A percentile compares a stretch with the other conserved stretches of the same genome.
phyloP scores from a whole-genome alignment of 2,797 vertebrate genomes.

The Hozukius guyotensis region DNA sequence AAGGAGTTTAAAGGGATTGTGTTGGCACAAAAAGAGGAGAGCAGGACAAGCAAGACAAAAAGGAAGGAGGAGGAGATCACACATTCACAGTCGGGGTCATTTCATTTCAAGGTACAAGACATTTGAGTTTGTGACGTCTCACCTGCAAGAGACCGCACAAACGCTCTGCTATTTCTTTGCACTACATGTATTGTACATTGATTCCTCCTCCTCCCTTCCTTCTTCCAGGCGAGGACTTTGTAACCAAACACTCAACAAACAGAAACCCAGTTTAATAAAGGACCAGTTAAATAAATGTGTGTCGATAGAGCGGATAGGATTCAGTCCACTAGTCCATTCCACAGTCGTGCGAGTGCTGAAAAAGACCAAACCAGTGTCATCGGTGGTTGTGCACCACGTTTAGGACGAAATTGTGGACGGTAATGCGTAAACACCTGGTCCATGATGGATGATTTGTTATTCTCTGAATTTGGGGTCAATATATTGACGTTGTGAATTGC shows the following conservation, averaged over 20 bases:
- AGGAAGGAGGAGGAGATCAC: conserved; percentile 18
- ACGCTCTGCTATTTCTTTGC: conserved; percentile 44
- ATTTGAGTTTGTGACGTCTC: conserved; percentile 45
- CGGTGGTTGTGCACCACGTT: background rate
- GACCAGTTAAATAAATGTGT: conserved; percentile 6
- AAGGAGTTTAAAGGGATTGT: conserved; percentile 73
- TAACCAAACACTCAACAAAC: conserved; percentile 41
- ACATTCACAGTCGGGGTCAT: conserved; percentile 13
- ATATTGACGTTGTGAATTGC: background rate
- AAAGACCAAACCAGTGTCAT: background rate
- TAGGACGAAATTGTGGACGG: background rate
- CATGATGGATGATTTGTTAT: background rate
- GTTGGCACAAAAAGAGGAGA: conserved; percentile 17
- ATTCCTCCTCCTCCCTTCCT: conserved; percentile 20
- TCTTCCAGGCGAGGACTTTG: conserved; percentile 46
- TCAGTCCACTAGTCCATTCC: background rate
- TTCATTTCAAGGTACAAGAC: conserved; percentile 51
- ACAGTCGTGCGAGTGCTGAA: background rate
- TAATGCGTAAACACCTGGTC: background rate
- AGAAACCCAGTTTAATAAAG: conserved; percentile 5
- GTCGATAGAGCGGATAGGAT: background rate
- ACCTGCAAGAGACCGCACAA: conserved; percentile 38
- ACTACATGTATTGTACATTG: conserved; percentile 42
- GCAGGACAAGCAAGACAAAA: background rate
- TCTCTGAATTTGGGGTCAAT: background rate